A percentile compares a stretch with the other conserved stretches of the same genome.
Evolutionary conservation across 2,888 invertebrate species (phyloP).

Genomic region (Caenorhabditis drosophilae): DNA sequence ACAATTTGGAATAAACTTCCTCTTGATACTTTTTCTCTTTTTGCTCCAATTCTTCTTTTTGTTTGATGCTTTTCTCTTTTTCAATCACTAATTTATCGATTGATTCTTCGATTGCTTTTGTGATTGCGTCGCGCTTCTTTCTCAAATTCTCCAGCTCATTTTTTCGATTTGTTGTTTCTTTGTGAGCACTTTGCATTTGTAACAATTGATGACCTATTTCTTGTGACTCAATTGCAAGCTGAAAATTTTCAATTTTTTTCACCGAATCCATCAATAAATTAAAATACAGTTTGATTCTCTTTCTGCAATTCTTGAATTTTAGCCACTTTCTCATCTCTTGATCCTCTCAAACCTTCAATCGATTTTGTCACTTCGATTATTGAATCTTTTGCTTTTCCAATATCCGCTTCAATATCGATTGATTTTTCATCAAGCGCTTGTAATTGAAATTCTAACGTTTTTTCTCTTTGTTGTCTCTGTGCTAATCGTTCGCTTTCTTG

Average conservation of each 20-base stretch:
- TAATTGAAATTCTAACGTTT: conserved; percentile 82
- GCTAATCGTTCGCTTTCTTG: conserved; percentile 77
- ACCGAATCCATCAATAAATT: neutral
- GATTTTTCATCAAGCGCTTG: conserved; percentile 78
- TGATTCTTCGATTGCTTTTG: conserved; percentile 44
- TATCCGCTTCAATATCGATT: conserved; percentile 80
- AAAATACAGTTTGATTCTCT: conserved; percentile 78
- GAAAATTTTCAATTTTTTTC: conserved; percentile 6
- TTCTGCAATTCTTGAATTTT: conserved; percentile 76
- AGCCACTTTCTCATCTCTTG: conserved; percentile 87
- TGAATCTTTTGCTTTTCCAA: conserved; percentile 35
- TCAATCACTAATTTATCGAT: conserved; percentile 32
- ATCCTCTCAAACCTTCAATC: conserved; percentile 91
- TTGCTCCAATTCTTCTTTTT: conserved; percentile 35
- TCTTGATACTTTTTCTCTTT: conserved; percentile 24
- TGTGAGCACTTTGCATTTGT: conserved; percentile 61
- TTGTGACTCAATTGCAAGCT: conserved; percentile 66
- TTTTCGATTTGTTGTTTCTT: conserved; percentile 36
- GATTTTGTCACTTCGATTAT: conserved; percentile 71
- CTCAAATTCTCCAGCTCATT: conserved; percentile 59
- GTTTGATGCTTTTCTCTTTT: conserved; percentile 39
- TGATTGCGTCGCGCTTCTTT: conserved; percentile 36
- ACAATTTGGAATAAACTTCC: conserved; percentile 13
- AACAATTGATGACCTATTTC: conserved; percentile 64
- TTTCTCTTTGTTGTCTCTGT: conserved; percentile 85